Base-by-base conservation (phyloP, 1,140 invertebrate genomes). In the Pachyrhynchus sulphureomaculatus region DNA sequence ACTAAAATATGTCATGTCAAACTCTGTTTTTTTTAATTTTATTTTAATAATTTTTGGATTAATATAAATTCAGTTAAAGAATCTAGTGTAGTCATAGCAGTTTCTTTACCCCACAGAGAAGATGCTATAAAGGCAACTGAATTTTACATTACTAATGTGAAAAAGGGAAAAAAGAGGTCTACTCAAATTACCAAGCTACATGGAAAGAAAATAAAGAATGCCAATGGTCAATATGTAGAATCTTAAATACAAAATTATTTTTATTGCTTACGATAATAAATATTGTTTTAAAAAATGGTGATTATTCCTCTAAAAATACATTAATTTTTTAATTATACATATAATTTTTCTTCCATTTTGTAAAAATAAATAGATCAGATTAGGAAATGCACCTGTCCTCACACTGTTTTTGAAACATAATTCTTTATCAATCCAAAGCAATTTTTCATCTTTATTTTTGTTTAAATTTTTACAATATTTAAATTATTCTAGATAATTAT, bases 101-200 rank as follows among this genome's bases (percentile, higher is more conserved):
- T 94, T 36, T 93, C 92, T 36, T 93, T 94, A 9, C 84, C 89
- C 0, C 96, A 98, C 75, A 81, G 96, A 49, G 77, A 83, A 59
- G 90, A 91, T 55, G 88, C 92, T 4, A 76, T 98, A 4, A 83
- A 88, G 70, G 92, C 93, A 29, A 88, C 94, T 0, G 81, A 89
- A 41, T 90, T 82, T 80, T 88, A 89, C 55, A 95, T 99, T 56
- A 87, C 98, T 70, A 81, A 81, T 60, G 76, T 98, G 0, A 99
- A 98, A 80, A 82, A 86, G 34, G 95, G 95, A 99, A 99, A 78
- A 96, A 96, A 77, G 95, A 97, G 82, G 78, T 92, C 13, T 96
- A 96, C 78, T 82, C 82, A 32, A 82, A 83, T 53, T 74, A 80
- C 6, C 73, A 80, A 10, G 49, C 67, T 21, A 73, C 78, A 24